phyloP scores from a whole-genome alignment of 2,797 vertebrate species.

The Lepilemur septentrionalis region DNA sequence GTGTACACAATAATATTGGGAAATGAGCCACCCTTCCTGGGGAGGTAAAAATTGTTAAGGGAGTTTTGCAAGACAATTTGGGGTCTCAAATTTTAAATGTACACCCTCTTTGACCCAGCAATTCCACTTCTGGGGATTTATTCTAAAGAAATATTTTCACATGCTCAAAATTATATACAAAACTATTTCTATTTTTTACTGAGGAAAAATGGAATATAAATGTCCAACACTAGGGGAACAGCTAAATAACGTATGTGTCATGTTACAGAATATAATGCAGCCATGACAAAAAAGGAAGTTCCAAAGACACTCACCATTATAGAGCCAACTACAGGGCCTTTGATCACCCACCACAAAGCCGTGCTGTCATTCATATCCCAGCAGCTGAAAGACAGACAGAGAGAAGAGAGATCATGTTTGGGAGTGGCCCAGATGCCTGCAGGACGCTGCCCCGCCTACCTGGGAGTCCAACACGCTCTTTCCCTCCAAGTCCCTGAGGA shows the following conservation, averaged over 20 bases:
- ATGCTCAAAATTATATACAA: background rate
- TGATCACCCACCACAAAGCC: conserved; percentile 99
- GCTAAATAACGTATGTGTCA: background rate
- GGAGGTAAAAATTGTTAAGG: background rate
- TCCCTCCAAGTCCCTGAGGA: background rate
- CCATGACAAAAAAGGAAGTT: background rate
- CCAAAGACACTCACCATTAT: conserved; percentile 92
- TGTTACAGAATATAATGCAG: background rate
- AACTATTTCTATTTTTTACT: background rate
- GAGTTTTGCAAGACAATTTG: background rate
- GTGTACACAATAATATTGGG: background rate
- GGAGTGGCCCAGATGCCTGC: background rate
- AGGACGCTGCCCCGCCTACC: background rate
- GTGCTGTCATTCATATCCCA: conserved; percentile 98
- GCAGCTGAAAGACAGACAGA: conserved; percentile 86
- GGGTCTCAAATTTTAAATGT: background rate
- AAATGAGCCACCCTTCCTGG: background rate
- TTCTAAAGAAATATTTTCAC: background rate
- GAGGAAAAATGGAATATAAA: background rate
- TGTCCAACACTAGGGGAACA: background rate
- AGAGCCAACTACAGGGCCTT: conserved; percentile 96
- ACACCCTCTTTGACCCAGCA: background rate
- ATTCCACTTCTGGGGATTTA: background rate
- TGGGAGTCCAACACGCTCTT: too few species aligned
- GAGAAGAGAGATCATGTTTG: background rate